Base-by-base conservation (phyloP, 2,888 invertebrate species). In the Drosophila setosimentum region DNA sequence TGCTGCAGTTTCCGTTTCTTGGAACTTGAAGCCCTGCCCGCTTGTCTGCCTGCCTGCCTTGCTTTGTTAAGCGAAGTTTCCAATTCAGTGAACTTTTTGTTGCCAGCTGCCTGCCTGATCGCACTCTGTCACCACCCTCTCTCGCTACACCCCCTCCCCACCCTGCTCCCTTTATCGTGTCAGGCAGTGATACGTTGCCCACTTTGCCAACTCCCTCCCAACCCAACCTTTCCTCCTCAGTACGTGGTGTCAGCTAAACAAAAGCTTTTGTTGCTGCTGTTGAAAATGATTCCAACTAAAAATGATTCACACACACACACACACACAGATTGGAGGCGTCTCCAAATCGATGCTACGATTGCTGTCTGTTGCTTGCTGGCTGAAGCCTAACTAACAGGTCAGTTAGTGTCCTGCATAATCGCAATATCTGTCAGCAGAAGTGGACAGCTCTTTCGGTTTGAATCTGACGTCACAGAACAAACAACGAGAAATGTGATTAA, bases 71-170 rank as follows among this genome's bases (percentile, higher is more conserved):
- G 84, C 78, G 66, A 78, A 88, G 83, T 88, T 87, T 87, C 89
- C 87, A 86, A 87, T 78, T 87, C 87, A 87, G 76, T 88, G 89
- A 87, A 84, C 87, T 74, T 78, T 87, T 86, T 87, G 87, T 76
- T 77, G 51, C 68, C 79, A 72, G 78, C 57, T 79, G 72, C 71
- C 62, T 79, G 72, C 71, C 60, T 68, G 64, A 68, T 73, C 54
- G 55, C 37, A 37, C 29, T 45, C 7, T 13, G 45, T 33, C n/a
- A 21, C 50, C 33, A n/a, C n/a, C 2, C 2, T 32, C 32, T 24
- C 40, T 6, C 7, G 16, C 42, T 24, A 21, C 0, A 5, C 29
- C 11, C 3, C 16, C 30, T 1, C 5, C n/a, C 7, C 5, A 7
- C 5, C 7, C 27, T n/a, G 13, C 21, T 24, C 18, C 1, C n/a